Percentiles rank a stretch among this genome's conserved stretches.
These are phyloP conservation scores for Chaunax sp. DNA, from an alignment of 2,797 vertebrate genomes.

Conservation along the genomic window DNA sequence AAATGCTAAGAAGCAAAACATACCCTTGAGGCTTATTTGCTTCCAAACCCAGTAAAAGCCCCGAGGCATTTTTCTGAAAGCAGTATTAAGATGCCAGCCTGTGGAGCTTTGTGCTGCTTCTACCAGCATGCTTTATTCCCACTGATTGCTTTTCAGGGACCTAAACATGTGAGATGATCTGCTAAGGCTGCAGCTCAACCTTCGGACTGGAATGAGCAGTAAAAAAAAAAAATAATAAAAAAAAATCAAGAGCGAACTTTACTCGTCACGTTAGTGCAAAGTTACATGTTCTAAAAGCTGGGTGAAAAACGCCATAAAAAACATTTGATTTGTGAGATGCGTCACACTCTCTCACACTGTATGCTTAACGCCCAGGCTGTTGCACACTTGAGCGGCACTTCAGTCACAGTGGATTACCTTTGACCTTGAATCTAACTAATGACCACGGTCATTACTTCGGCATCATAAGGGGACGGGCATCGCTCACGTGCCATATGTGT, in stretches of 20 bases:
- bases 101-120: constrained; percentile 30
- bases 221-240: too few species aligned
- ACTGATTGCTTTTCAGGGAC: constrained; percentile 31
- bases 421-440: constrained; percentile 39
- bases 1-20: constrained; percentile 45
- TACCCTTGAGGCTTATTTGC: constrained; percentile 38
- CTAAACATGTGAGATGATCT: constrained; percentile 38
- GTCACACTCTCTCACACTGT: too few species aligned
- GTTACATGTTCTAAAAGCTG: too few species aligned
- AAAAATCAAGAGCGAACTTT: not conserved
- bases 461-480: not conserved
- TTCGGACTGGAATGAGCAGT: not conserved
- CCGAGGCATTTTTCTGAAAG: constrained; percentile 50
- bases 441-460: not conserved
- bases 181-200: not conserved
- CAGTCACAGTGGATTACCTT: constrained; percentile 33
- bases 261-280: not conserved
- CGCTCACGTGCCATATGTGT: not conserved
- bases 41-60: constrained; percentile 45
- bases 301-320: too few species aligned
- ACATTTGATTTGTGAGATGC: too few species aligned
- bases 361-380: too few species aligned
- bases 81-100: constrained; percentile 54
- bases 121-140: constrained; percentile 24
- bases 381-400: not conserved